Percentiles rank a stretch among this genome's conserved stretches.
Evolutionary conservation across 2,113 vertebrate species (phyloP).

Genomic region (Cervus canadensis): DNA sequence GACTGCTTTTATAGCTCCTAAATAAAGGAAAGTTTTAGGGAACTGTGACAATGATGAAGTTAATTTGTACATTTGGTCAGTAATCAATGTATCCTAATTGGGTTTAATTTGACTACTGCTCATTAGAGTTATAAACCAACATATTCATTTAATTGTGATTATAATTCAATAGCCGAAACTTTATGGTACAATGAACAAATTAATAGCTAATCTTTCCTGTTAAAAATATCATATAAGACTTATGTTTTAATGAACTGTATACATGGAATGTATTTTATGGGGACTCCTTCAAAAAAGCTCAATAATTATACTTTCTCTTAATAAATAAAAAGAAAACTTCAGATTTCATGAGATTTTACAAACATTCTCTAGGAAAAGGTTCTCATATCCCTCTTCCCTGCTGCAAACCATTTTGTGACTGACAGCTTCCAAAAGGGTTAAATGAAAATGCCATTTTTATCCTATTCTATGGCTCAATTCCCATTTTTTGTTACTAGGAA

Average conservation of each 20-base stretch:
- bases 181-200: constrained; percentile 61
- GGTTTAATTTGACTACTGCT: constrained; percentile 67
- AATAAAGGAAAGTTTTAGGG: constrained; percentile 1
- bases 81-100: constrained; percentile 66
- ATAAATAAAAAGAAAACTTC: constrained; percentile 28
- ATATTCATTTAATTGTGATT: constrained; percentile 55
- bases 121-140: constrained; percentile 64
- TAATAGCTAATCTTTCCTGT: constrained; percentile 65
- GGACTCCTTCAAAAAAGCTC: constrained; percentile 14
- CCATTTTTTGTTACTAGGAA: not conserved
- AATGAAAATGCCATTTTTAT: not conserved
- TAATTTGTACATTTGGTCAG: constrained; percentile 45
- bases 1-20: not conserved
- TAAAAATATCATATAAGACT: constrained; percentile 50
- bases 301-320: constrained; percentile 13
- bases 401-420: not conserved
- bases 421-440: not conserved
- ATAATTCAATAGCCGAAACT: constrained; percentile 63
- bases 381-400: not conserved
- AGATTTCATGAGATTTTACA: not conserved
- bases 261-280: not conserved
- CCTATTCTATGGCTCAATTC: not conserved
- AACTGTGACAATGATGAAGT: constrained; percentile 1
- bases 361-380: not conserved
- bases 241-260: constrained; percentile 41